phyloP scores from a whole-genome alignment of 2,797 vertebrate genomes.

The Anguilla obscura region DNA sequence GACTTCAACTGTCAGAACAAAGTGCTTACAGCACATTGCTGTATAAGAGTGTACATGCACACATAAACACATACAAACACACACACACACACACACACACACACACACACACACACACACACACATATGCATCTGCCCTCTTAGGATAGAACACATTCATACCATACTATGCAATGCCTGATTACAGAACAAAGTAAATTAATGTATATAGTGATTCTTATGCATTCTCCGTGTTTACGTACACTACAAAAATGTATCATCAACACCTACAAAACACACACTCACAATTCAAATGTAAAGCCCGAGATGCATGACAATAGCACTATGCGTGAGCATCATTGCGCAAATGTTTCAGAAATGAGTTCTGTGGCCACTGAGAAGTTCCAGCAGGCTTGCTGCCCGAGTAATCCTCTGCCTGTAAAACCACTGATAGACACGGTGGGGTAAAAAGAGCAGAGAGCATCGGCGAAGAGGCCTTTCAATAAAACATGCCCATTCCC shows the following conservation, averaged over 20 bases:
- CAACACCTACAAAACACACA: neutral
- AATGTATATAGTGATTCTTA: neutral
- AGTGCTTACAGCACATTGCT: conserved; percentile 21
- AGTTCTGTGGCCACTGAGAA: neutral
- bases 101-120: conserved; percentile 15
- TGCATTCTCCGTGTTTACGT: neutral
- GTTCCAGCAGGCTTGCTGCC: neutral
- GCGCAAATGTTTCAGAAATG: conserved; percentile 7
- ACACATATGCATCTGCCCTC: neutral
- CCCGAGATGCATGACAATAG: neutral
- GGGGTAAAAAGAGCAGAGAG: neutral
- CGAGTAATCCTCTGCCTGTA: neutral
- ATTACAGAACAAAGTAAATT: neutral
- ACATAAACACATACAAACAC: neutral
- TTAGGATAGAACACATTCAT: neutral
- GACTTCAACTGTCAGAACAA: conserved; percentile 20
- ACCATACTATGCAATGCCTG: neutral
- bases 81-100: conserved; percentile 16
- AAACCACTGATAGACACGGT: neutral
- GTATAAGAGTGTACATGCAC: neutral
- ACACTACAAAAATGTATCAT: neutral
- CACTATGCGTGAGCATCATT: neutral
- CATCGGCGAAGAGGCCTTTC: neutral
- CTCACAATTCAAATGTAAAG: neutral
- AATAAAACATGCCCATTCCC: neutral